phyloP scores from a whole-genome alignment of 35 echinoderm and acorn worm genomes.

The Stichopus chloronotus region DNA sequence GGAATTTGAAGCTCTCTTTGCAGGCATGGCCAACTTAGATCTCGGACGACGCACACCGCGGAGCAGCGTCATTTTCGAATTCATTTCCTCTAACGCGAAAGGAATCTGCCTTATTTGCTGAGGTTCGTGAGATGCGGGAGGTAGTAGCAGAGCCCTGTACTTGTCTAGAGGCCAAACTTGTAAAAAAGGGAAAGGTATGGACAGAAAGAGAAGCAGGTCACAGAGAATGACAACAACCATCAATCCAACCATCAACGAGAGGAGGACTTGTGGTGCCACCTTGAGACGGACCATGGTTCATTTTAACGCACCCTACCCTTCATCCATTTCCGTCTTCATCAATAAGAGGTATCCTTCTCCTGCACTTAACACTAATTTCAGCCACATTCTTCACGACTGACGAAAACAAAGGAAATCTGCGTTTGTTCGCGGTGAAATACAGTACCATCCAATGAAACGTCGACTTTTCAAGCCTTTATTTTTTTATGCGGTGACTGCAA shows the following conservation, averaged over 20 bases:
- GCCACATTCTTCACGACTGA: too few species aligned
- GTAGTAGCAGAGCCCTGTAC: background rate
- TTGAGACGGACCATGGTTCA: conserved; percentile 16
- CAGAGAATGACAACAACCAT: background rate
- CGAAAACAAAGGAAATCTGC: too few species aligned
- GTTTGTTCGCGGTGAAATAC: too few species aligned
- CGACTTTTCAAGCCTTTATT: too few species aligned
- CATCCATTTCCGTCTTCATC: background rate
- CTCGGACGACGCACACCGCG: background rate
- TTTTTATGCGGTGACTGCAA: too few species aligned
- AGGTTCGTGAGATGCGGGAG: background rate
- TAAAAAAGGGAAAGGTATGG: background rate
- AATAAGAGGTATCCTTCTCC: too few species aligned
- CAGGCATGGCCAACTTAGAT: background rate
- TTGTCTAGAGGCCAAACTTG: background rate
- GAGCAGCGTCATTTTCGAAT: background rate
- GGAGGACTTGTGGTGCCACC: background rate
- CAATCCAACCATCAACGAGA: background rate
- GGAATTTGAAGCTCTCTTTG: background rate
- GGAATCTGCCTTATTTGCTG: background rate
- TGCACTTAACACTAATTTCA: too few species aligned
- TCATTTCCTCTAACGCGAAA: background rate
- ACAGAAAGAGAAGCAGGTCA: background rate
- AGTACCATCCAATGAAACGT: too few species aligned
- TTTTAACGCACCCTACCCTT: background rate